Evolutionary conservation across 2,888 invertebrate genomes (phyloP), one percentile per base, ranked within the genome.

Genomic region (Sicus ferrugineus): DNA sequence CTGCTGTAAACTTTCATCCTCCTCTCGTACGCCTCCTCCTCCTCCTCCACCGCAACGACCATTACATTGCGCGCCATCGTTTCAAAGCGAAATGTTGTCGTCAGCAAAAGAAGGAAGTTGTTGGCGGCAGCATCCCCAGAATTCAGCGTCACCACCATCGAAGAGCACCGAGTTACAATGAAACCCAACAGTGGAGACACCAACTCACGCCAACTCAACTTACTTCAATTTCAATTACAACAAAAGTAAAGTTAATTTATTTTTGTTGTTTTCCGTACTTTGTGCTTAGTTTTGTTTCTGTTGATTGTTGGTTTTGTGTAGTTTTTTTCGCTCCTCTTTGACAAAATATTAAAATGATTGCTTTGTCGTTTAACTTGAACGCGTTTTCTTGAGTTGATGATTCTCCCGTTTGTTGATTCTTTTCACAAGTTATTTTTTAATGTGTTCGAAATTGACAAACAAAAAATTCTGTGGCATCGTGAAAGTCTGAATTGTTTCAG

Each of bases 201-300:
- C 16, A 54, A 54, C 6, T 14, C 26, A 54, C 16, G 28, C 23
- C 2, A 54, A 28, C 58, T 58, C 56, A 56, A 67, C 14, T 54
- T 23, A 66, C 50, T 64, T 68, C 26, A 61, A 68, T 68, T 70
- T 73, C 67, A 69, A 74, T 72, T 72, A 72, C 68, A 72, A 58
- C 42, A 42, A 66, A 66, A 64, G 30, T 30, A 64, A 64, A 64
- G 21, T 64, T 14, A 28, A 64, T 4, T 52, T 16, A 7, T 50
- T 64, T 50, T 42, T 61, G 42, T 61, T 61, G 61, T 21, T 61
- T 61, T 56, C 14, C 16, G 26, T 30, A 3, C 1, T 4, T 16
- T 9, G 28, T 56, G 28, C 30, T 56, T 30, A 56, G 9, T 56
- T 56, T 28, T 9, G 42, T 42, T 56, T n/a, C 26, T 26, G 14